Evolutionary conservation across 2,797 vertebrate genomes (phyloP).

Genomic region (Otus scops): DNA sequence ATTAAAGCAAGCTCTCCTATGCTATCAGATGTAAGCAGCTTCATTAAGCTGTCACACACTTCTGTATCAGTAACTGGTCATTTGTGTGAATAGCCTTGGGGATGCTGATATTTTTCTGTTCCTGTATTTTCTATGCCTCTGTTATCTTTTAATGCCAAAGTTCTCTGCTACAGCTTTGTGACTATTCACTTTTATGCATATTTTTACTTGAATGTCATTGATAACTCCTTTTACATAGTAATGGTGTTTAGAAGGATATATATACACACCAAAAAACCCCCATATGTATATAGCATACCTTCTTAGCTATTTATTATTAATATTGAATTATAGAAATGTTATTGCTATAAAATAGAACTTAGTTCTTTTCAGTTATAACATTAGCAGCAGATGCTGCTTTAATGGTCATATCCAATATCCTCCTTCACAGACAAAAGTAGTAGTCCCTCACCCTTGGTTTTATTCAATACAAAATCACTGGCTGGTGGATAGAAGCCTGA

Average conservation of each 20-base stretch:
- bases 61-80: background rate
- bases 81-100: background rate
- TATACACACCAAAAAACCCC: background rate
- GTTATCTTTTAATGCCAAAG: background rate
- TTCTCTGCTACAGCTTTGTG: background rate
- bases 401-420: background rate
- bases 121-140: background rate
- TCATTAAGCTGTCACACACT: background rate
- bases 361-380: background rate
- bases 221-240: background rate
- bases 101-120: background rate
- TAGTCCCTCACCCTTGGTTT: background rate
- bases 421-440: background rate
- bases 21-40: background rate
- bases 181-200: background rate
- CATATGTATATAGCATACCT: background rate
- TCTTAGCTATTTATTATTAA: background rate
- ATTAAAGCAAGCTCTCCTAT: background rate
- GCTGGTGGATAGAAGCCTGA: background rate
- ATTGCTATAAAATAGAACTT: background rate
- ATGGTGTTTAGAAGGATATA: background rate
- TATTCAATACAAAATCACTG: background rate
- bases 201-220: background rate
- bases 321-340: background rate
- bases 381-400: background rate